Evolutionary conservation across 2,797 vertebrate species (phyloP), one percentile per base, ranked within the genome.

Genomic region (Momotus momota): DNA sequence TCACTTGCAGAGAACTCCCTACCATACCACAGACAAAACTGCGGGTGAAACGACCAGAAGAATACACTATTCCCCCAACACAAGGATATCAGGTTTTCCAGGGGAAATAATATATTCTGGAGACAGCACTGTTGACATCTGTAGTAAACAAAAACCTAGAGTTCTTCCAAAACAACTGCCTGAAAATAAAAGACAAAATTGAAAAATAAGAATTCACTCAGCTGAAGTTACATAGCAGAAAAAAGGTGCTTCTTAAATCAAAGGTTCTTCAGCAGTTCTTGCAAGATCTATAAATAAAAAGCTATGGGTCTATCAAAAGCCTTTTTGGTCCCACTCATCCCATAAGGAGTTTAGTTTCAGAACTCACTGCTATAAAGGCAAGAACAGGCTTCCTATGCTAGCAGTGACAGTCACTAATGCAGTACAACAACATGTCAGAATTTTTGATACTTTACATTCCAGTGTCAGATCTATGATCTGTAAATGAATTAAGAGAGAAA

Each of bases 231-330:
- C 38, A 54, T 2, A 81, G 58, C 20, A 91, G 78, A 82, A 80
- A 82, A 96, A 95, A 94, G 21, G 11, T 89, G 38, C 23, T 89
- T 65, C 55, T 82, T 22, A 77, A 95, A 93, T 88, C 64, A 90
- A 86, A 93, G 17, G 1, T 72, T 93, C n/a, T 79, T 46, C 83
- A 91, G 45, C 48, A 75, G 52, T 31, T 80, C 25, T 73, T 77
- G n/a, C 33, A 67, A 85, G 19, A 14, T 40, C 60, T 88, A 20
- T 58, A 61, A 88, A 73, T 46, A 86, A 88, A 81, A 45, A 87
- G 21, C 5, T 69, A 29, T 17, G 61, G 41, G 38, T 78, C 57
- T 57, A 20, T 65, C 55, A 80, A 72, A 84, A 77, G 27, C 23
- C 12, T 49, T 21, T 61, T 84, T 70, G 27, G 43, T 87, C 46